Percentiles rank a stretch among this genome's conserved stretches.
Conservation (phyloP, 2,797 vertebrate species). For the Chloroceryle amazona region DNA sequence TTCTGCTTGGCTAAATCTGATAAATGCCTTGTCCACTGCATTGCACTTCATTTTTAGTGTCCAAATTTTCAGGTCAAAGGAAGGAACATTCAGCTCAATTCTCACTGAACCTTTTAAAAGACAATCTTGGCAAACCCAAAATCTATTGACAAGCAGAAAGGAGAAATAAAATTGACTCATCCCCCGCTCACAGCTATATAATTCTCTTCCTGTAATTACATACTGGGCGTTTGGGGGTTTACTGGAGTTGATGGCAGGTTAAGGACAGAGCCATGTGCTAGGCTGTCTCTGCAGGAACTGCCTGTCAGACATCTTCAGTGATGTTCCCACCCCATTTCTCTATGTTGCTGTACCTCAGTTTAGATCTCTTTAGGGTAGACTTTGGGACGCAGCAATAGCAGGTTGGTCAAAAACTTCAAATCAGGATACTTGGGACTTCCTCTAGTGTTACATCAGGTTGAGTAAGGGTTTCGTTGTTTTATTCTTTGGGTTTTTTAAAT, state of each 20-base stretch:
- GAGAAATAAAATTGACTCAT: background rate
- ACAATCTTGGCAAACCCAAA: background rate
- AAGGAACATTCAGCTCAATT: background rate
- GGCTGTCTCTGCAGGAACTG: background rate
- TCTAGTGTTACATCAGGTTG: background rate
- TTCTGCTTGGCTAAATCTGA: background rate
- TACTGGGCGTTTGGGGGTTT: background rate
- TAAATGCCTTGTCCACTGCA: background rate
- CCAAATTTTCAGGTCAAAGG: background rate
- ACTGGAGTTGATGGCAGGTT: background rate
- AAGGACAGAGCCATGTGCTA: background rate
- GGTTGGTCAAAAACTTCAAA: background rate
- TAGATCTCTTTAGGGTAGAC: background rate
- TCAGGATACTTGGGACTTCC: background rate
- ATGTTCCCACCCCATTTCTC: background rate
- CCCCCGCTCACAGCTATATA: background rate
- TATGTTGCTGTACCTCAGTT: background rate
- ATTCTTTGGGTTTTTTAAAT: background rate
- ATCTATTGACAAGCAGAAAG: background rate
- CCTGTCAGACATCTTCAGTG: background rate
- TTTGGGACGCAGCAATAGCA: background rate
- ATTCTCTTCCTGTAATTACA: background rate
- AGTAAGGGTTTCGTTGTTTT: rapidly evolving
- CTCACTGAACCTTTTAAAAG: background rate
- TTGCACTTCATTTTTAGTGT: background rate